Percentiles rank a stretch among this genome's conserved stretches.
phyloP scores from a whole-genome alignment of 1,140 invertebrate species.

The Chrysoperla carnea region DNA sequence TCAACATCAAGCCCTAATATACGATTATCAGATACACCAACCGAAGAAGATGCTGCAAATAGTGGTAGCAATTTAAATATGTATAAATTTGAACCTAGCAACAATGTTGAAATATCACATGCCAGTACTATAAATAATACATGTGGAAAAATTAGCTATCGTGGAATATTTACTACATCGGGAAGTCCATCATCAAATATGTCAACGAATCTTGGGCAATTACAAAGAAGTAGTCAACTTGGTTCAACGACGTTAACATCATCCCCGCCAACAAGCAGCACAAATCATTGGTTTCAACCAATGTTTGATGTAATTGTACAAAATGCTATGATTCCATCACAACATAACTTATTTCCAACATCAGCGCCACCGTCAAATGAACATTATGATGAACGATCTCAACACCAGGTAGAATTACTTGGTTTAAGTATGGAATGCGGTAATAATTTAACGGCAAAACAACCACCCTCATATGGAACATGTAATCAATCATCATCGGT shows the following conservation, averaged over 20 bases:
- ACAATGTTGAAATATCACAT: conserved; percentile 12
- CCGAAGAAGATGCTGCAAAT: conserved; percentile 55
- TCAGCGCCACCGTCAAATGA: conserved; percentile 42
- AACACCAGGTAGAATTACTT: conserved; percentile 34
- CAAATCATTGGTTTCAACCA: conserved; percentile 30
- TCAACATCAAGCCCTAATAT: conserved; percentile 32
- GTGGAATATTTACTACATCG: conserved; percentile 16
- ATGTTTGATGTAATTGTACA: conserved; percentile 29
- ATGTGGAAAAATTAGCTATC: conserved; percentile 19
- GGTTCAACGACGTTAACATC: conserved; percentile 13
- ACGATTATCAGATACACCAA: conserved; percentile 33
- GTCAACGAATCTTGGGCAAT: conserved; percentile 10
- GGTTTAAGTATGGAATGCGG: conserved; percentile 39
- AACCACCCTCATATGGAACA: conserved; percentile 27
- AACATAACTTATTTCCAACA: conserved; percentile 20
- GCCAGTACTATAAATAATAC: conserved; percentile 20
- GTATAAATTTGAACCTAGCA: conserved; percentile 24
- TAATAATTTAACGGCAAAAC: conserved; percentile 23
- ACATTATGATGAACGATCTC: conserved; percentile 29
- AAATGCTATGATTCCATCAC: conserved; percentile 22
- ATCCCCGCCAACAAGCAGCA: conserved; percentile 21
- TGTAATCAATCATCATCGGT: conserved; percentile 13
- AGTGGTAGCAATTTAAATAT: conserved; percentile 44
- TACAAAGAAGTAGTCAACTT: conserved; percentile 15
- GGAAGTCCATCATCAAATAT: conserved; percentile 13